Conservation (phyloP, 2,113 vertebrate genomes). For the Xiphophorus couchianus region DNA sequence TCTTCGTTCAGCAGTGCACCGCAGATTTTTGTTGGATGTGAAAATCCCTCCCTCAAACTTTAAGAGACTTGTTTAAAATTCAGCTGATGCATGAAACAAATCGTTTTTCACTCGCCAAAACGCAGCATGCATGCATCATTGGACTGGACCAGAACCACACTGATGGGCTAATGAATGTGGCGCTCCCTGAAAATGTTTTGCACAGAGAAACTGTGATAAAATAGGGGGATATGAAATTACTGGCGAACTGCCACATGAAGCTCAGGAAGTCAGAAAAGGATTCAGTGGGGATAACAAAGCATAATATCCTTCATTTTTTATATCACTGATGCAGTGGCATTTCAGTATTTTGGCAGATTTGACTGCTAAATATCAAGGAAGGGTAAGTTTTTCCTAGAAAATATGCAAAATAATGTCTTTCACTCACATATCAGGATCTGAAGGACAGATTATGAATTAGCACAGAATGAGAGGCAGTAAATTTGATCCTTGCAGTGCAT, state of each 20-base stretch:
- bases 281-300: slow-evolving; percentile 55
- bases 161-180: slow-evolving; percentile 49
- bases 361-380: slow-evolving; percentile 7
- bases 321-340: slow-evolving; percentile 36
- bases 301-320: slow-evolving; percentile 41
- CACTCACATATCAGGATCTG: slow-evolving; percentile 24
- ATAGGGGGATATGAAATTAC: slow-evolving; percentile 64
- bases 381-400: slow-evolving; percentile 8
- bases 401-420: slow-evolving; percentile 25
- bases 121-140: slow-evolving; percentile 11
- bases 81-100: background rate
- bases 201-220: slow-evolving; percentile 39
- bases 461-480: slow-evolving; percentile 34
- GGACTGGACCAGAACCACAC: slow-evolving; percentile 32
- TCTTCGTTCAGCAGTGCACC: slow-evolving; percentile 4
- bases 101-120: slow-evolving; percentile 12
- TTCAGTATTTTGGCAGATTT: slow-evolving; percentile 21
- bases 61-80: slow-evolving; percentile 21
- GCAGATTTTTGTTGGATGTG: background rate
- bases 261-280: slow-evolving; percentile 62
- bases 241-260: slow-evolving; percentile 68
- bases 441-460: slow-evolving; percentile 46
- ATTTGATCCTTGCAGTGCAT: slow-evolving; percentile 37
- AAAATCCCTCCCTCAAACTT: slow-evolving; percentile 1
- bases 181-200: slow-evolving; percentile 31